Evolutionary conservation across 2,797 vertebrate genomes (phyloP).

Genomic region (Ceyx erithaca): DNA sequence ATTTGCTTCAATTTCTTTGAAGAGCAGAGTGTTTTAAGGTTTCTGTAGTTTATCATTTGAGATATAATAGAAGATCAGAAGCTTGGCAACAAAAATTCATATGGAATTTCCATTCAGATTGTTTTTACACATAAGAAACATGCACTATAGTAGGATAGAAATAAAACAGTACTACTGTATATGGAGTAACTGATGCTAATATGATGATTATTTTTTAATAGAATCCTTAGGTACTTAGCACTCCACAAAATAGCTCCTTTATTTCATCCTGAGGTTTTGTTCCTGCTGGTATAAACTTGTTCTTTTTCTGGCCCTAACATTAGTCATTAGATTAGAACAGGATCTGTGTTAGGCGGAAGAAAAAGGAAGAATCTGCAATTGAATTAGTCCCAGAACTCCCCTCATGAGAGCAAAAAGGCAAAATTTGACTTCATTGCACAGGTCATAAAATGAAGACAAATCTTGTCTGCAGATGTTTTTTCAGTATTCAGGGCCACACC

Average conservation of each 20-base stretch:
- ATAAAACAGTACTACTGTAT: neutral
- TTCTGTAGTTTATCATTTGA: neutral
- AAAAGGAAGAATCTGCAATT: constrained; percentile 48
- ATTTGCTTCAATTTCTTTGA: neutral
- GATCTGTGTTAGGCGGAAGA: constrained; percentile 53
- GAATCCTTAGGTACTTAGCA: neutral
- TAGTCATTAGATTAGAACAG: constrained; percentile 52
- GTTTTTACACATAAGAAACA: neutral
- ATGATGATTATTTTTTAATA: neutral
- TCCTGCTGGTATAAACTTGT: neutral
- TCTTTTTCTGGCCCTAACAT: neutral
- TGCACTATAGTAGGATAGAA: neutral
- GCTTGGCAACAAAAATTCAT: neutral
- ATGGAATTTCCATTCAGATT: neutral
- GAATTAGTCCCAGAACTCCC: constrained; percentile 49
- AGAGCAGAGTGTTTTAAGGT: neutral
- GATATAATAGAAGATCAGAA: neutral
- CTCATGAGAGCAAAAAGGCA: constrained; percentile 53
- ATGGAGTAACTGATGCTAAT: neutral
- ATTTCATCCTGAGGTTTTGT: constrained; percentile 13
- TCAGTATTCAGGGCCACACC: constrained; percentile 47
- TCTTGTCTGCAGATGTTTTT: constrained; percentile 58
- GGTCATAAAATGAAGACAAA: neutral
- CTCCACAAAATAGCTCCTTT: neutral
- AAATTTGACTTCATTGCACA: constrained; percentile 31